Evolutionary conservation across 30 jellyfish, hydroid and myxozoan species (phyloP).

Genomic region (Sanderia malayensis): DNA sequence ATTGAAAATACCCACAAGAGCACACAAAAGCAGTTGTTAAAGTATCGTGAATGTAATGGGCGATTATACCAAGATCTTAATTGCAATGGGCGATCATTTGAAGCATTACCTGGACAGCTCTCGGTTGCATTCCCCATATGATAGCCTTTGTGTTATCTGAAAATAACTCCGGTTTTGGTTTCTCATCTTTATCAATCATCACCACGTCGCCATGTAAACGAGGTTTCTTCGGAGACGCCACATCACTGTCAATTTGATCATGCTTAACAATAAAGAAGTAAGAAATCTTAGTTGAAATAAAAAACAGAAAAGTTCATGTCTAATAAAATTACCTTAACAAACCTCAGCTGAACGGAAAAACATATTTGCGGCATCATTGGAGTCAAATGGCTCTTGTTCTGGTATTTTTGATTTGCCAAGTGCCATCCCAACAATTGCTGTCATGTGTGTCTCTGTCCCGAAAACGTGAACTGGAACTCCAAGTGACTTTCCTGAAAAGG

Average conservation of each 20-base stretch:
- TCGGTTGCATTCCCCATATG: conserved; percentile 97
- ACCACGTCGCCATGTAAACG: conserved; percentile 49
- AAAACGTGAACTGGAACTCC: conserved; percentile 94
- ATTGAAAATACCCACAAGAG: no score
- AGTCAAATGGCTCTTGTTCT: conserved; percentile 61
- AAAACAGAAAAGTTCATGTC: no score
- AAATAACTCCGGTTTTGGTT: conserved; percentile 2
- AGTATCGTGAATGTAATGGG: no score
- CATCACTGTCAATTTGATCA: background rate
- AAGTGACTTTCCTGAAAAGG: conserved; percentile 68
- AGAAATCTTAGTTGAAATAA: no score
- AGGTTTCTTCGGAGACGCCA: conserved; percentile 37
- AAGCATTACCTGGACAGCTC: conserved; percentile 93
- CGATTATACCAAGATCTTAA: no score
- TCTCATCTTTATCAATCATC: conserved; percentile 30
- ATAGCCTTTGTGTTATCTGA: conserved; percentile 69
- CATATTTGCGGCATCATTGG: conserved; percentile 93
- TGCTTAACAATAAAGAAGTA: no score
- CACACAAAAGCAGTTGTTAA: no score
- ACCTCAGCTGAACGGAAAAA: conserved; percentile 80
- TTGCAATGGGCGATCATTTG: no score
- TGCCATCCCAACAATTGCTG: conserved; percentile 98
- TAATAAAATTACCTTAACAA: no score
- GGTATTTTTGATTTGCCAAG: conserved; percentile 73
- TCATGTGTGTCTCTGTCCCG: conserved; percentile 97